Conservation (phyloP, 1,140 invertebrate genomes). For the Drosophila oshimai region DNA sequence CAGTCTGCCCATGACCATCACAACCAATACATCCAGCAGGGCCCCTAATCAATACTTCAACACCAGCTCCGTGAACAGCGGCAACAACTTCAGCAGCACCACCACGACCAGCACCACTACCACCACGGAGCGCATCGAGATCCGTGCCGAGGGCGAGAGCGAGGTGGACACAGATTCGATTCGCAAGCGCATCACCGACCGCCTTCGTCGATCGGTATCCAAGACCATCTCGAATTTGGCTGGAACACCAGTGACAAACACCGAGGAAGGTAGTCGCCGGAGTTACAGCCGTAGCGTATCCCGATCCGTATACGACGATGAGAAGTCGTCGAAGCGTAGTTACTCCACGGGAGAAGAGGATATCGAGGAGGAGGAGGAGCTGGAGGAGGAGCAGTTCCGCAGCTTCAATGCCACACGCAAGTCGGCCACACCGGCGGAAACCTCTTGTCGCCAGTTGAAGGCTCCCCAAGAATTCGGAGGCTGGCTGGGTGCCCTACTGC, state of each 20-base stretch:
- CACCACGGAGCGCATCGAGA: constrained; percentile 61
- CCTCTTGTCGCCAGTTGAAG: constrained; percentile 41
- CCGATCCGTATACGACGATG: constrained; percentile 73
- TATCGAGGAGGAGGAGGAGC: constrained; percentile 54
- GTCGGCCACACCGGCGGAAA: constrained; percentile 14
- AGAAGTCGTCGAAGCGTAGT: constrained; percentile 72
- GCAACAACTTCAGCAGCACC: constrained; percentile 26
- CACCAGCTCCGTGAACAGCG: constrained; percentile 67
- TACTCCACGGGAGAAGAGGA: constrained; percentile 83
- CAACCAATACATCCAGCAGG: constrained; percentile 66
- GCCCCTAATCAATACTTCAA: constrained; percentile 48
- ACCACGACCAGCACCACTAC: constrained; percentile 57
- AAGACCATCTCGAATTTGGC: constrained; percentile 57
- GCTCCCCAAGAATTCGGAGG: constrained; percentile 76
- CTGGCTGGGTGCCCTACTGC: constrained; percentile 63
- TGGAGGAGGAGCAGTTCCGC: constrained; percentile 55
- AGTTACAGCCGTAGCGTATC: constrained; percentile 76
- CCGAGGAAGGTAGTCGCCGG: constrained; percentile 67
- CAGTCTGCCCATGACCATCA: constrained; percentile 64
- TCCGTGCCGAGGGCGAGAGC: constrained; percentile 46
- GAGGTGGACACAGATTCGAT: constrained; percentile 61
- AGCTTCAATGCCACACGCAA: constrained; percentile 62
- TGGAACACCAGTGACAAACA: constrained; percentile 47
- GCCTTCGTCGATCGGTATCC: constrained; percentile 68
- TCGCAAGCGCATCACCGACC: constrained; percentile 61